Evolutionary conservation across 2,797 vertebrate species (phyloP), one percentile per base, ranked within the genome.

Genomic region (Mus caroli): DNA sequence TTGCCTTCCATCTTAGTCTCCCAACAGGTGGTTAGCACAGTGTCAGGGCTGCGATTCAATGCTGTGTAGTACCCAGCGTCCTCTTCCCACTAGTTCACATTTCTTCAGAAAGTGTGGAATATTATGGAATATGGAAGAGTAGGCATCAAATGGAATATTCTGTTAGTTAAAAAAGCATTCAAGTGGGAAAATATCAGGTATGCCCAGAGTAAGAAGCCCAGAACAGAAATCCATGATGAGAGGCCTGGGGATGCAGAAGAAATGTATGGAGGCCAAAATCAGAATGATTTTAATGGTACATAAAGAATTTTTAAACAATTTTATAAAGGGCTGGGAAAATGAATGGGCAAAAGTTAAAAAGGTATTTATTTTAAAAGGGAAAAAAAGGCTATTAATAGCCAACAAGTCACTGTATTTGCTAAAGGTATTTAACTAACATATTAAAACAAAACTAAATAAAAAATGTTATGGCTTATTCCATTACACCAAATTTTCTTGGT

Each of bases 281-380:
- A 92, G 90, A 76, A 58, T 26, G 37, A 90, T 34, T 40, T 91
- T 64, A 78, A 50, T 95, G 88, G 28, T 15, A 86, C 6, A 7
- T 90, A 80, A 19, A 28, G 17, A 79, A 95, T 91, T 94, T 97
- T 88, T 52, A 64, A 91, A 84, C 34, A 88, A 93, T 90, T 96
- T 96, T 87, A 85, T 84, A 34, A 73, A 3, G 11, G 34, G 14
- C 92, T 50, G 83, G 37, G 58, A 40, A 95, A 91, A n/a, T 91
- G 52, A 95, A 95, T 87, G 85, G 54, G 31, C 37, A 67, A 83
- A 94, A 96, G 67, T 50, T 24, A 92, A 94, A 86, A 90, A 77
- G 46, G 46, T 82, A 11, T 80, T 87, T 69, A 69, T 19, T 71
- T 71, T 69, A n/a, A 71, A 71, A 71, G 67, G 9, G 17, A 69